Evolutionary conservation across 2,113 vertebrate species (phyloP), one percentile per base, ranked within the genome.

Genomic region (Zingel zingel): DNA sequence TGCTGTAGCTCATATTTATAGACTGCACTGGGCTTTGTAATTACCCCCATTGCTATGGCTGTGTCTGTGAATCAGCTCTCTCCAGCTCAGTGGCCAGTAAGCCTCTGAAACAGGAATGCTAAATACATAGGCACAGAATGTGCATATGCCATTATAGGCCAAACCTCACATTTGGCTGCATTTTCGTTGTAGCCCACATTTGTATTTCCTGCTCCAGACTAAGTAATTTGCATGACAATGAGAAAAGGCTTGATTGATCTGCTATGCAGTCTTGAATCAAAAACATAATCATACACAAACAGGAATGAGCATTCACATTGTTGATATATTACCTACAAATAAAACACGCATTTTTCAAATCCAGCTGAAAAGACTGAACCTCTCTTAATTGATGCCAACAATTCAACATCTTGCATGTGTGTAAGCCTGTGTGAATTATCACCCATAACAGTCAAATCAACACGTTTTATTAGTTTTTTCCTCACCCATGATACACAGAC

Each of bases 1-100:
- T 80, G 74, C 59, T 75, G 80, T 21, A 43, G 73, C 43, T 87
- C 86, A 64, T 95, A 95, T 95, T 93, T 94, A 93, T 95, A 95
- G 94, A 82, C 76, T 71, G 33, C 59, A 80, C 23, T 74, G 86
- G 71, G 82, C 90, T 94, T 93, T 93, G 93, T 95, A 95, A 94
- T 95, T 94, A 93, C 89, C 78, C 78, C 86, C 77, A 62, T 77
- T 80, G 84, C 87, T 56, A 11, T 61, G 57, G 53, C 70, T 68
- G 81, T 79, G 86, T 90, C 89, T 86, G 88, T 84, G 81, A 89
- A 91, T 90, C 88, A 81, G 71, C 80, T 86, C 76, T 36, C 62
- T 84, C 14, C 70, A 62, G 73, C 80, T 30, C 86, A 88, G 90
- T 21, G 81, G 84, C 88, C 81, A 54, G 85, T 56, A 43, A 63